Percentiles rank a stretch among this genome's conserved stretches.
Conservation (phyloP, 2,797 vertebrate genomes). For the Neostethus bicornis region DNA sequence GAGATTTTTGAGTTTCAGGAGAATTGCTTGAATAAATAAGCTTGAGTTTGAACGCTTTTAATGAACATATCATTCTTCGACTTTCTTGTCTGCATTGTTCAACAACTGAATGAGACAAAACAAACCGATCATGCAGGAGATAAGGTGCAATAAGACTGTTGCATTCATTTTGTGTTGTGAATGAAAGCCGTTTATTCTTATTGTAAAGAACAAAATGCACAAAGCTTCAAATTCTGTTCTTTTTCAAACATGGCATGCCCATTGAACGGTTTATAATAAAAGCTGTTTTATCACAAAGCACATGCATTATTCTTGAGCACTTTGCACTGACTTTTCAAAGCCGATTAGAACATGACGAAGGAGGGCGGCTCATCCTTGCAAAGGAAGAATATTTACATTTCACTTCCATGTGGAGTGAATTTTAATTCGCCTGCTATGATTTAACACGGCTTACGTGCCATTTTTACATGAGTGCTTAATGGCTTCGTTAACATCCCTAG, state of each 20-base stretch:
- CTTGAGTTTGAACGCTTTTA: no score
- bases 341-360: slow-evolving; percentile 66
- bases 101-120: slow-evolving; percentile 25
- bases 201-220: slow-evolving; percentile 43
- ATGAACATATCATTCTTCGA: slow-evolving; percentile 27
- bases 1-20: neutral
- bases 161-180: slow-evolving; percentile 23
- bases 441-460: slow-evolving; percentile 59
- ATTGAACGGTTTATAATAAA: slow-evolving; percentile 75
- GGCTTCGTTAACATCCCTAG: slow-evolving; percentile 69
- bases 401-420: slow-evolving; percentile 63
- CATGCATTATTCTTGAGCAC: slow-evolving; percentile 67
- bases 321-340: slow-evolving; percentile 71
- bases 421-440: slow-evolving; percentile 65
- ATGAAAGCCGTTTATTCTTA: slow-evolving; percentile 42
- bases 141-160: slow-evolving; percentile 26
- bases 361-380: slow-evolving; percentile 65
- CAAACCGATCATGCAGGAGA: slow-evolving; percentile 27
- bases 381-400: slow-evolving; percentile 78
- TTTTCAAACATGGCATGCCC: slow-evolving; percentile 63
- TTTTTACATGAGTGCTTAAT: slow-evolving; percentile 71
- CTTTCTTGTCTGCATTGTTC: slow-evolving; percentile 11
- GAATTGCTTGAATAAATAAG: no score
- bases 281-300: slow-evolving; percentile 72
- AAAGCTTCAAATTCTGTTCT: slow-evolving; percentile 54